Conservation (phyloP, 2,797 vertebrate genomes). For the Chanos chanos region DNA sequence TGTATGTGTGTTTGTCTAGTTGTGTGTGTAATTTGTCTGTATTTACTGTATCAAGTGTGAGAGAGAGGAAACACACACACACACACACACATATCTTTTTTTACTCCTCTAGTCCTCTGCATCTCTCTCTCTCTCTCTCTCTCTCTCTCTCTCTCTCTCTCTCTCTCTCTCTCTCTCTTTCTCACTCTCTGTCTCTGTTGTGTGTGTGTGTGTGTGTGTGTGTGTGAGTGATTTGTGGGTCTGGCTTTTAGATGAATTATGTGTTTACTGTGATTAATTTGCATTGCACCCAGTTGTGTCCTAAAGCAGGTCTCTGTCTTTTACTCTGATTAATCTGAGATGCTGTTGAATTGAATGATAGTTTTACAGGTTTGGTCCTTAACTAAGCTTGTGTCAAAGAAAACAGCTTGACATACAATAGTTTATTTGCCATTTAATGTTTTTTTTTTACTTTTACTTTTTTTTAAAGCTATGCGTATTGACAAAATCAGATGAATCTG, state of each 20-base stretch:
- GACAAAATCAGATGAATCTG: no score
- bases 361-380: no score
- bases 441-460: no score
- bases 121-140: neutral
- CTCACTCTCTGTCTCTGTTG: neutral
- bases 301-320: neutral
- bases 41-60: no score
- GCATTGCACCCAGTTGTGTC: neutral
- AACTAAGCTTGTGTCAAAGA: no score
- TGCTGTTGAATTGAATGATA: neutral
- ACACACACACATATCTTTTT: no score
- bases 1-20: constrained; percentile 18
- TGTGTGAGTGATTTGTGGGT: neutral
- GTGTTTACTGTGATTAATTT: neutral
- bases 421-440: no score
- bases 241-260: neutral
- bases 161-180: neutral
- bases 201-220: neutral
- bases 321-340: neutral
- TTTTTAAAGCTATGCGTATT: no score
- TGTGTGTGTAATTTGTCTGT: no score
- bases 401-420: no score
- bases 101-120: constrained; percentile 3
- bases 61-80: no score
- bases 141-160: neutral